phyloP scores from a whole-genome alignment of 2,113 vertebrate species.

The Progne subis region DNA sequence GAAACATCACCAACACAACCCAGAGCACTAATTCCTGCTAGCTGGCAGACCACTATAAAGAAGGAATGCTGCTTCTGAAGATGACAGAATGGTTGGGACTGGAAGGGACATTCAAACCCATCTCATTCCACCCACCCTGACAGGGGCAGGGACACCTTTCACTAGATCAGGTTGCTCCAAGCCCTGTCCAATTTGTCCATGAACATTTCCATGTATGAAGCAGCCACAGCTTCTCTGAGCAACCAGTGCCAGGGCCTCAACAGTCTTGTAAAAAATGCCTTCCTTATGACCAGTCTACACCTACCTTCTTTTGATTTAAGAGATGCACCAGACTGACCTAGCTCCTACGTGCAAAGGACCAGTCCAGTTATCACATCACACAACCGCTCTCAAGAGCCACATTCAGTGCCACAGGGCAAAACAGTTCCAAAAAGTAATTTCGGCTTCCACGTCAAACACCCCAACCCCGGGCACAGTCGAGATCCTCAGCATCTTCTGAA shows the following conservation, averaged over 20 bases:
- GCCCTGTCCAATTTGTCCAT: background rate
- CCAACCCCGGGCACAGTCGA: background rate
- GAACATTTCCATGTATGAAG: background rate
- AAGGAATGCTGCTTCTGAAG: background rate
- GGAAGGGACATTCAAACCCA: background rate
- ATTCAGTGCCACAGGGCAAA: background rate
- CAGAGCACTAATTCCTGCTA: rapidly evolving
- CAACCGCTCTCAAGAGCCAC: background rate
- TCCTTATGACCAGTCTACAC: background rate
- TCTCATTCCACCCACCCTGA: background rate
- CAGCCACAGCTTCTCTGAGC: background rate
- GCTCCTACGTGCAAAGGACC: rapidly evolving
- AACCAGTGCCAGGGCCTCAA: background rate
- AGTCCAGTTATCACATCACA: background rate
- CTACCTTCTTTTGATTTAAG: background rate
- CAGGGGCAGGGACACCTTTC: background rate
- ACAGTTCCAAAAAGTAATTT: background rate
- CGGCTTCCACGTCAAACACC: background rate
- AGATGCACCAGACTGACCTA: background rate
- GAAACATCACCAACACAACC: background rate
- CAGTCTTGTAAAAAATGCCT: background rate
- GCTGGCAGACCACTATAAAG: background rate
- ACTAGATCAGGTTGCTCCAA: background rate
- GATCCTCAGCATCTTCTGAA: background rate
- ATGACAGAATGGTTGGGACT: background rate